A percentile compares a stretch with the other conserved stretches of the same genome.
These are phyloP conservation scores for Phytoseiulus persimilis DNA, from an alignment of 2,888 invertebrate species.

Conservation along the genomic window DNA sequence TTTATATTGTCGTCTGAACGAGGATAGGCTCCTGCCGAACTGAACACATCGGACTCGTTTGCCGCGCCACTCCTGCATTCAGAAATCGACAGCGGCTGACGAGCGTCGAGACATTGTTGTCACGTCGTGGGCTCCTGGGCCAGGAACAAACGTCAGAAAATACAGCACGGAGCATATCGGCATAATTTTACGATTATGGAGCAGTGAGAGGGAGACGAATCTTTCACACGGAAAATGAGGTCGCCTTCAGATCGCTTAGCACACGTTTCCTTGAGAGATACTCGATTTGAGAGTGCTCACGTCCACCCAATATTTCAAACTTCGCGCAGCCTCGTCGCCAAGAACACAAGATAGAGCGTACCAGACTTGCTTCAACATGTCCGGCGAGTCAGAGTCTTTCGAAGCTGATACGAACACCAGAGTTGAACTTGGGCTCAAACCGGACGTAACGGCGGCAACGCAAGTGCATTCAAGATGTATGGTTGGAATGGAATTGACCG, in stretches of 20 bases:
- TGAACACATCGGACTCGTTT: not conserved
- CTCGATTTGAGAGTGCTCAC: not conserved
- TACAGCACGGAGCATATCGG: not conserved
- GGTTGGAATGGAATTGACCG: not conserved
- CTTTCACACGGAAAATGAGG: not conserved
- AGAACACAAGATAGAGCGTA: no score
- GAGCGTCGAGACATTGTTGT: not conserved
- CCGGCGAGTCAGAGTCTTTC: not conserved
- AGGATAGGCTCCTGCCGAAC: not conserved
- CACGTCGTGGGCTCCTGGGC: not conserved
- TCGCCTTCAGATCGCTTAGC: not conserved
- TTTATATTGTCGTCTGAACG: not conserved
- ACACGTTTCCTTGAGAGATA: not conserved
- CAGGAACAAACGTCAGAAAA: not conserved
- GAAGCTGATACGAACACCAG: not conserved
- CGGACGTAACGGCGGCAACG: not conserved
- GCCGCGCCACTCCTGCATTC: not conserved
- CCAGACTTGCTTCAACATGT: not conserved
- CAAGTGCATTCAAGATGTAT: not conserved
- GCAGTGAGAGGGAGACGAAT: not conserved
- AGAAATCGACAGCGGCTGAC: not conserved
- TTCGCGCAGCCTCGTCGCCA: no score
- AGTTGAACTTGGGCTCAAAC: not conserved
- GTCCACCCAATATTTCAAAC: not conserved
- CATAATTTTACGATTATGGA: not conserved